Evolutionary conservation across 2,797 vertebrate genomes (phyloP), one percentile per base, ranked within the genome.

Genomic region (Betta splendens): DNA sequence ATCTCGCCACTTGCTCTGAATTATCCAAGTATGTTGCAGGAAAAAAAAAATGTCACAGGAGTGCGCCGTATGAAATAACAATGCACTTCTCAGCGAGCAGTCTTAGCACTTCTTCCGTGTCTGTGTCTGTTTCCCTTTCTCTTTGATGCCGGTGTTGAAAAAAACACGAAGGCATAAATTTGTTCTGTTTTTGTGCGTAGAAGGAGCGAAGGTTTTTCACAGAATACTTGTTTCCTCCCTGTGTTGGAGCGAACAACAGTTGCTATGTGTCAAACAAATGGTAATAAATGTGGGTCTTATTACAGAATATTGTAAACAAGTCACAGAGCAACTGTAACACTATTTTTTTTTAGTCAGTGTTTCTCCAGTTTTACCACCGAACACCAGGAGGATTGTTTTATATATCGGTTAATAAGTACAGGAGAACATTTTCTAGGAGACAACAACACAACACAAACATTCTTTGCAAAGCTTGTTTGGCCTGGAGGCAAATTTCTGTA

Each of bases 141-240:
- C 83, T 89, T 86, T 87, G 84, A 87, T 85, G 74, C 58, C 57
- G 63, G 64, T 58, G 52, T 45, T 69, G 53, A 69, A 69, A 77
- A 75, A 74, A n/a, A n/a, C 69, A 79, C 51, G 18, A 32, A 73
- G 58, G 70, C 62, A 75, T 61, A 64, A 68, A 79, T 81, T 75
- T 82, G 63, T 80, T 76, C 68, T 82, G 64, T 83, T 83, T 73
- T 59, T 66, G 56, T 69, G 50, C 56, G 56, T 64, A 50, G 76
- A 68, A 74, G 67, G 48, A 68, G 55, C 11, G 36, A 3, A 28
- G 12, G 5, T 28, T 63, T 46, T 38, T 25, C 43, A 54, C 36
- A 38, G 62, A 51, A 66, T 64, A 28, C 52, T 40, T 54, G 40
- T 64, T 73, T 68, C 12, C 17, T 12, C 43, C 47, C 47, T 13